Base-by-base conservation (phyloP, 2,113 vertebrate species). In the Chunga burmeisteri region DNA sequence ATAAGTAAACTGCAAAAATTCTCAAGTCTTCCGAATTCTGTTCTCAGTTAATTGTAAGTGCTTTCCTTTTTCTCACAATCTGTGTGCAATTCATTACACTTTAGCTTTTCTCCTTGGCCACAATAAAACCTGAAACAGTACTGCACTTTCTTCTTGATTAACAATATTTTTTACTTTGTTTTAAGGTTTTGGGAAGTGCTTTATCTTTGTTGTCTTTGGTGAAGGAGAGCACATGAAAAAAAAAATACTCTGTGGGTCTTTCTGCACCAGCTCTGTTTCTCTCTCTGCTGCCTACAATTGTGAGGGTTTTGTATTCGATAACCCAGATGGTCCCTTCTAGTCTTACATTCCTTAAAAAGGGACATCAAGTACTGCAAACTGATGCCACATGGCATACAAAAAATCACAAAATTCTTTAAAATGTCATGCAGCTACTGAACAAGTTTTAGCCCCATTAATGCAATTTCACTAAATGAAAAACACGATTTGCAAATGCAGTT, bases 291-390 rank as follows among this genome's bases (percentile, higher is more conserved):
- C 73, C 65, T 96, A 27, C 27, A 75, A 59, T 44, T 30, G 47
- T n/a, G 44, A 89, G 44, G 87, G 47, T 34, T 93, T 68, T 91
- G 55, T 84, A 34, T 85, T 53, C 81, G 86, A 65, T 94, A 95
- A 94, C 95, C 94, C 96, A 97, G 93, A 95, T 91, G 93, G 95
- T 96, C 78, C 73, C 61, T 91, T 89, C 91, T 75, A 61, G 34
- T 81, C 78, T 79, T 87, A 72, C 61, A 68, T 29, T 89, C 56
- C 78, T 90, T 63, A 52, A 38, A 93, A 95, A 93, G 90, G 90
- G 82, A 95, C 90, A 81, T 56, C 0, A 26, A 81, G 88, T 94
- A 70, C 95, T 90, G 81, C 75, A 79, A 87, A 78, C 11, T 79
- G 53, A 65, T 88, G 68, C 82, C 92, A 93, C 82, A 94, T 55